phyloP scores from a whole-genome alignment of 2,888 invertebrate species.

The Ennomos erosarius region DNA sequence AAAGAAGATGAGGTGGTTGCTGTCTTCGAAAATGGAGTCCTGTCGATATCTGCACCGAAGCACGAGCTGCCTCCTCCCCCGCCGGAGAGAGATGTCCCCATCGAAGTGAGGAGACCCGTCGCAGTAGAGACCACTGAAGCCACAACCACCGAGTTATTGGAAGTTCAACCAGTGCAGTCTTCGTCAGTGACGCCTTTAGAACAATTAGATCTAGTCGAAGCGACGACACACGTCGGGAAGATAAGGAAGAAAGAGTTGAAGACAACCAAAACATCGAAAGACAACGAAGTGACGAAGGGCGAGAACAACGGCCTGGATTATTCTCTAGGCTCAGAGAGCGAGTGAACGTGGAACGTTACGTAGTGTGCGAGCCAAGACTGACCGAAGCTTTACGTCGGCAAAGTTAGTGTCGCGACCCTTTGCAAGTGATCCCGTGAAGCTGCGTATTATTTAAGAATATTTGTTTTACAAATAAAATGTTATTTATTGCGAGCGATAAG shows the following conservation, averaged over 20 bases:
- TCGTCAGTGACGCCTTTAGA: slow-evolving; percentile 56
- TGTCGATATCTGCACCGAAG: slow-evolving; percentile 69
- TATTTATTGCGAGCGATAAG: slow-evolving; percentile 67
- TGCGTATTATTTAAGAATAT: slow-evolving; percentile 44
- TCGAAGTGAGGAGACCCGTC: slow-evolving; percentile 59
- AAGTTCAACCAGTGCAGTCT: slow-evolving; percentile 40
- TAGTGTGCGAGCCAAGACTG: slow-evolving; percentile 67
- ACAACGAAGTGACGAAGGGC: slow-evolving; percentile 76
- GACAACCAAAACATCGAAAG: slow-evolving; percentile 66
- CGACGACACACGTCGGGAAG: slow-evolving; percentile 74
- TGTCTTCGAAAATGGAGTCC: slow-evolving; percentile 65
- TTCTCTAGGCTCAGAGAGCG: slow-evolving; percentile 53
- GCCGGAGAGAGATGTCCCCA: slow-evolving; percentile 72
- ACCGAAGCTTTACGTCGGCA: slow-evolving; percentile 49
- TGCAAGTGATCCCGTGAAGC: slow-evolving; percentile 31
- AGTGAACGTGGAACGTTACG: slow-evolving; percentile 50
- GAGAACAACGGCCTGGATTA: slow-evolving; percentile 72
- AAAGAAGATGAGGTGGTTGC: slow-evolving; percentile 75
- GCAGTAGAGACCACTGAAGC: slow-evolving; percentile 39
- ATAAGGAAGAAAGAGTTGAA: slow-evolving; percentile 80
- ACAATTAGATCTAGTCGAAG: slow-evolving; percentile 63
- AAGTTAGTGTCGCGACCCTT: slow-evolving; percentile 18
- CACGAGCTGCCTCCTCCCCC: slow-evolving; percentile 74
- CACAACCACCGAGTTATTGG: slow-evolving; percentile 46
- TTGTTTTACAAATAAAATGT: slow-evolving; percentile 70